A percentile compares a stretch with the other conserved stretches of the same genome.
Evolutionary conservation across 2,113 vertebrate genomes (phyloP).

Genomic region (Agelaius tricolor): DNA sequence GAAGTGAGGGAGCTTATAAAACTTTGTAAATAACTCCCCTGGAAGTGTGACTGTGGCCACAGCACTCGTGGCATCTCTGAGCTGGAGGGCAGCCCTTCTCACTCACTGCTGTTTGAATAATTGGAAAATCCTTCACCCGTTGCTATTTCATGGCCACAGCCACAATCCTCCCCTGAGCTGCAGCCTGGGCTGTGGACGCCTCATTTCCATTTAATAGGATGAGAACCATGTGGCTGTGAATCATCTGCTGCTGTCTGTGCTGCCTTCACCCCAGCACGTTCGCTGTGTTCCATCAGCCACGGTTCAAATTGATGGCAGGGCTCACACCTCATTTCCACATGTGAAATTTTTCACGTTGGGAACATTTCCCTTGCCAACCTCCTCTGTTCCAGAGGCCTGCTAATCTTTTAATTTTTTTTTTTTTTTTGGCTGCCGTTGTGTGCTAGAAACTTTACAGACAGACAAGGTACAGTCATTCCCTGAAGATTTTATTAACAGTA

Average conservation of each 20-base stretch:
- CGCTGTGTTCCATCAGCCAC: background rate
- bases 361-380: background rate
- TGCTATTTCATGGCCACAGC: background rate
- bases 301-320: background rate
- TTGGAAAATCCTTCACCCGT: constrained; percentile 49
- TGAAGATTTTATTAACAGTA: background rate
- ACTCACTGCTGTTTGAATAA: background rate
- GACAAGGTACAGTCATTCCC: fast-evolving
- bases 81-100: background rate
- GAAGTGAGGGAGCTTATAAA: background rate
- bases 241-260: background rate
- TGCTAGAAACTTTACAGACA: background rate
- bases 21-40: background rate
- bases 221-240: constrained; percentile 6
- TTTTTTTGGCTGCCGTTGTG: background rate
- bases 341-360: background rate
- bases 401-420: background rate
- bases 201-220: constrained; percentile 51
- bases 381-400: background rate
- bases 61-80: background rate
- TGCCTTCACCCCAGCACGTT: background rate
- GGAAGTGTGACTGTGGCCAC: background rate
- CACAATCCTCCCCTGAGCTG: background rate
- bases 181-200: background rate
- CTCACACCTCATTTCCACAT: constrained; percentile 24